phyloP scores from a whole-genome alignment of 2,113 vertebrate genomes.

The Falcunculus frontatus region DNA sequence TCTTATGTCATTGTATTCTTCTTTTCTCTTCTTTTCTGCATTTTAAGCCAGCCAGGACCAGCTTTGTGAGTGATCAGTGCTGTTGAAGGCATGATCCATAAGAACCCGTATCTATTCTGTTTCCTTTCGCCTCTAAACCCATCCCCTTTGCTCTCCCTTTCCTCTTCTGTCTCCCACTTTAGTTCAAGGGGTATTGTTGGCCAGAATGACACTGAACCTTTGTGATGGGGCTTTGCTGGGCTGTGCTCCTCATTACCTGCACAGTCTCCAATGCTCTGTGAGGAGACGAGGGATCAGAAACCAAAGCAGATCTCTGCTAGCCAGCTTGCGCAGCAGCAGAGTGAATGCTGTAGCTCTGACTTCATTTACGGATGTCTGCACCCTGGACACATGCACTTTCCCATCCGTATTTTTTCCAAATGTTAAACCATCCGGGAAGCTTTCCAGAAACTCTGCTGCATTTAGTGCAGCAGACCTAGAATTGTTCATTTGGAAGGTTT shows the following conservation, averaged over 20 bases:
- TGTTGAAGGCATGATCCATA: neutral
- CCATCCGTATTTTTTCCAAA: neutral
- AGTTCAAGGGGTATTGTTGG: neutral
- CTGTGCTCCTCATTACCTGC: neutral
- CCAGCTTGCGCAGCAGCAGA: neutral
- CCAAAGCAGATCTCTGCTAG: neutral
- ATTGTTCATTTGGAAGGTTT: conserved; percentile 50
- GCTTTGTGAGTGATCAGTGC: neutral
- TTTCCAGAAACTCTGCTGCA: neutral
- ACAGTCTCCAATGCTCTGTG: neutral
- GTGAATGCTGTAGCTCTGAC: neutral
- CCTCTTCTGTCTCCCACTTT: neutral
- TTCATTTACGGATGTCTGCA: neutral
- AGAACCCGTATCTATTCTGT: neutral
- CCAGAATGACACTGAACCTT: neutral
- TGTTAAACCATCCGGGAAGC: conserved; percentile 22
- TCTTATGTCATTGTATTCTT: neutral
- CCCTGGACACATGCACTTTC: neutral
- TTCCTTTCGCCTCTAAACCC: neutral
- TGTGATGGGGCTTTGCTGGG: neutral
- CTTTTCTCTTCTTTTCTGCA: neutral
- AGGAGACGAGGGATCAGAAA: neutral
- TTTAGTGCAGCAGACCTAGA: neutral
- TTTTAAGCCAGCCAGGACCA: neutral
- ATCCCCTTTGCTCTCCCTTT: neutral